Conservation (phyloP, 1,140 invertebrate species). For the Drosophila eugracilis region DNA sequence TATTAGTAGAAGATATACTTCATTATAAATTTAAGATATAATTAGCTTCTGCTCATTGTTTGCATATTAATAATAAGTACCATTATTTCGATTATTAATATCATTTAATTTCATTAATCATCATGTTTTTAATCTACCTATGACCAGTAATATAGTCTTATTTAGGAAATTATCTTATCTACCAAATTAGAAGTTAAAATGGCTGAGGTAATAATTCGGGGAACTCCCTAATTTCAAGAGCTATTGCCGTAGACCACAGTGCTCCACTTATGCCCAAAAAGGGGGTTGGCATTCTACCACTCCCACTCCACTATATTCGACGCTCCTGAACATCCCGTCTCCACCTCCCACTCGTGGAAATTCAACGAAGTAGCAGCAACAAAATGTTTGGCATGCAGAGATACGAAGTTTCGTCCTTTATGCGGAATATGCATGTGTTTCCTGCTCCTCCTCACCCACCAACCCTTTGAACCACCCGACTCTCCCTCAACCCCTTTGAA, state of each 20-base stretch:
- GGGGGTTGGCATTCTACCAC: slow-evolving; percentile 36
- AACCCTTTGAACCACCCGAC: neutral
- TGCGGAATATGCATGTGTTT: slow-evolving; percentile 36
- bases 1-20: too few species aligned
- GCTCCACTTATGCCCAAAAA: slow-evolving; percentile 30
- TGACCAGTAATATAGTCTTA: too few species aligned
- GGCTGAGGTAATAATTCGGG: neutral
- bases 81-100: neutral
- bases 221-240: neutral
- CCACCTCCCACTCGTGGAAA: neutral
- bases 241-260: slow-evolving; percentile 14
- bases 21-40: too few species aligned
- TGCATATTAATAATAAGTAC: too few species aligned
- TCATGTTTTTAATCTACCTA: neutral
- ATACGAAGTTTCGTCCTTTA: slow-evolving; percentile 55
- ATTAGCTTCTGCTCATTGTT: too few species aligned
- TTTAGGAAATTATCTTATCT: neutral
- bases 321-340: too few species aligned
- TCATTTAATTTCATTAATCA: neutral
- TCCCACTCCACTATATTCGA: neutral
- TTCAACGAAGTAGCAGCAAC: slow-evolving; percentile 24
- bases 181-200: neutral
- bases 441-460: neutral
- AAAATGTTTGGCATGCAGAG: slow-evolving; percentile 71
- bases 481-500: slow-evolving; percentile 17